Evolutionary conservation across 2,888 invertebrate species (phyloP).

Genomic region (Melieria omissa): DNA sequence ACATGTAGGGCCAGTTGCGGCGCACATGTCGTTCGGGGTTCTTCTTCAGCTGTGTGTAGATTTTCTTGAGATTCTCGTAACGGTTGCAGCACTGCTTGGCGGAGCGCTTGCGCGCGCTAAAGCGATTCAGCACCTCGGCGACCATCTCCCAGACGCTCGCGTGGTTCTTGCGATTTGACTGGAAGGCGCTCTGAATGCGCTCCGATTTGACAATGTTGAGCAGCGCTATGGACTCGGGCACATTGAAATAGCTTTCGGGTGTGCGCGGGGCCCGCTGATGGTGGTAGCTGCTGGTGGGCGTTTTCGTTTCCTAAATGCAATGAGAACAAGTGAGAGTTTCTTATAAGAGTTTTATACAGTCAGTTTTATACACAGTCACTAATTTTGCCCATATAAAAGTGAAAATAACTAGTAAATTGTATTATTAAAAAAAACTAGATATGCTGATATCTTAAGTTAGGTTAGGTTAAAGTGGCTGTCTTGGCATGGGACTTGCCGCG

Average conservation of each 20-base stretch:
- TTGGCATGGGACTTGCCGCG: no score
- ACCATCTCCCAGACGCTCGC: conserved; percentile 67
- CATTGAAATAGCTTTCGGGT: conserved; percentile 66
- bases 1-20: conserved; percentile 66
- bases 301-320: conserved; percentile 57
- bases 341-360: no score
- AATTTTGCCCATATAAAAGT: no score
- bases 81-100: conserved; percentile 66
- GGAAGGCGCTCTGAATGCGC: conserved; percentile 65
- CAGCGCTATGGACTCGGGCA: conserved; percentile 65
- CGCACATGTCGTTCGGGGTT: conserved; percentile 66
- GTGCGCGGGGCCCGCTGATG: conserved; percentile 66
- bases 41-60: conserved; percentile 65
- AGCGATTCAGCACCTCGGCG: conserved; percentile 64
- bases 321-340: neutral
- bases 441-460: no score
- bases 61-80: conserved; percentile 66
- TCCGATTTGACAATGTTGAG: conserved; percentile 66
- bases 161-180: conserved; percentile 66
- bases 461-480: no score
- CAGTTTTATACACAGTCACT: no score
- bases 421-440: no score
- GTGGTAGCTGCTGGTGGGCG: conserved; percentile 57
- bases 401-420: no score
- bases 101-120: conserved; percentile 63